A percentile compares a stretch with the other conserved stretches of the same genome.
Conservation (phyloP, 2,797 vertebrate genomes). For the Iguana delicatissima region DNA sequence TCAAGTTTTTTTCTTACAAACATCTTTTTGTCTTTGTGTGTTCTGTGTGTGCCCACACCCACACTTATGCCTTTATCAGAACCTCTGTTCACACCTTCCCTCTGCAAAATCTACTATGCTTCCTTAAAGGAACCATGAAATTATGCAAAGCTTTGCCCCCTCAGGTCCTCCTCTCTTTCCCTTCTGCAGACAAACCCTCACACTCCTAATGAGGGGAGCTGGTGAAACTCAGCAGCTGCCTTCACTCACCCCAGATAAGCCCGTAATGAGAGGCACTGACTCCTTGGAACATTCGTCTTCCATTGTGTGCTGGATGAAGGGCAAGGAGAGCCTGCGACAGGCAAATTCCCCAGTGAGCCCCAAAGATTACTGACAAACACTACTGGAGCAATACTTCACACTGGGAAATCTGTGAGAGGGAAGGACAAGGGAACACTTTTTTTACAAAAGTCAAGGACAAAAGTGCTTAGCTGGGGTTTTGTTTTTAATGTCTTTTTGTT, state of each 20-base stretch:
- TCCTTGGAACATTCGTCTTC: conserved; percentile 37
- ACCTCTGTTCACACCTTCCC: conserved; percentile 28
- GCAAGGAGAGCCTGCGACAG: not conserved
- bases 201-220: conserved; percentile 40
- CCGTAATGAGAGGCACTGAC: conserved; percentile 41
- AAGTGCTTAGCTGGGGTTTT: rapidly evolving
- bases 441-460: not conserved
- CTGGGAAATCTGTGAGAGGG: not conserved
- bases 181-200: conserved; percentile 31
- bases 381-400: not conserved
- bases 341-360: conserved; percentile 11
- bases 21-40: not conserved
- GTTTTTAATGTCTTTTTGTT: not conserved
- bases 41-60: not conserved
- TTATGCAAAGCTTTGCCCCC: conserved; percentile 43
- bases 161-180: conserved; percentile 24
- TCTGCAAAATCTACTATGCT: conserved; percentile 8
- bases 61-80: not conserved
- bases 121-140: conserved; percentile 38
- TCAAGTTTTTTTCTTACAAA: not conserved
- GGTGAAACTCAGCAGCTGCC: conserved; percentile 46
- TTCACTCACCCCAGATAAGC: conserved; percentile 48
- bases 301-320: conserved; percentile 11
- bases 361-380: conserved; percentile 13
- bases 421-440: not conserved